phyloP scores from a whole-genome alignment of 2,888 invertebrate species.

The Amiota mariae region DNA sequence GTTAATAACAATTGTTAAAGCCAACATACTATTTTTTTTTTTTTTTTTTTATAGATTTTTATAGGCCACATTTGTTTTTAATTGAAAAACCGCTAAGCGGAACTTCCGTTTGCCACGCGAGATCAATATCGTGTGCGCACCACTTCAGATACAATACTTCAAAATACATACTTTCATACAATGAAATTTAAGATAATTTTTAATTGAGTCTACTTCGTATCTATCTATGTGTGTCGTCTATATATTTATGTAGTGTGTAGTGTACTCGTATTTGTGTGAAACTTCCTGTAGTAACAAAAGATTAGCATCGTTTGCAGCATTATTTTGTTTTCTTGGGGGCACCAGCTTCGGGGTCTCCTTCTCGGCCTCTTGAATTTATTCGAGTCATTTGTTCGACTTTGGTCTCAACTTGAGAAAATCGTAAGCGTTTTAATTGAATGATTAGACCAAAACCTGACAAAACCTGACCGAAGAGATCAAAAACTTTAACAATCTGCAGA shows the following conservation, averaged over 20 bases:
- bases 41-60: neutral
- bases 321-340: neutral
- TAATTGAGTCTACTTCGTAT: too few species aligned
- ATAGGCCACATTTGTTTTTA: neutral
- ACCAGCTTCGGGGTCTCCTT: too few species aligned
- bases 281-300: conserved; percentile 54
- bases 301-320: conserved; percentile 54
- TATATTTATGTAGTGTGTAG: too few species aligned
- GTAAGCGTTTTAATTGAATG: conserved; percentile 67
- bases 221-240: too few species aligned
- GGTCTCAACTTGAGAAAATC: conserved; percentile 62
- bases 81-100: conserved; percentile 28
- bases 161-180: neutral
- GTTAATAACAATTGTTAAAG: conserved; percentile 48
- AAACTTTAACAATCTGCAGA: neutral
- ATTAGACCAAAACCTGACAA: conserved; percentile 46
- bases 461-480: neutral
- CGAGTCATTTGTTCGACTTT: conserved; percentile 34
- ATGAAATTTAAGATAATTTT: too few species aligned
- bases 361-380: too few species aligned
- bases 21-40: neutral
- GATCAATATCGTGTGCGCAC: conserved; percentile 45
- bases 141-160: neutral
- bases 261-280: neutral
- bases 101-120: conserved; percentile 54